Conservation (phyloP, 2,888 invertebrate species). For the Tetrapedia diversipes region DNA sequence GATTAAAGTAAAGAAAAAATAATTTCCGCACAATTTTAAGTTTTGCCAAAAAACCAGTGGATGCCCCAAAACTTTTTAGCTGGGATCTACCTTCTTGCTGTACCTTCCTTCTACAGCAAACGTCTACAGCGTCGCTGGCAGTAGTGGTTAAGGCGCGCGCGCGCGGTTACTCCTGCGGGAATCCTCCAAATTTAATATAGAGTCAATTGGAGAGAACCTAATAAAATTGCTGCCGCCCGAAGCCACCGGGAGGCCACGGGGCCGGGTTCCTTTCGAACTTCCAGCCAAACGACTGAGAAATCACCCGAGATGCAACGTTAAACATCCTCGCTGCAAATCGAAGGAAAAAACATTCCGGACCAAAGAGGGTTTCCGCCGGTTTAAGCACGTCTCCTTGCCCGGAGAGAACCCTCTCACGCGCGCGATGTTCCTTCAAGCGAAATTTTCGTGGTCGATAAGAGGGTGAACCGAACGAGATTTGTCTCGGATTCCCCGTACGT, state of each 20-base stretch:
- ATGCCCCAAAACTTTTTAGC: no score
- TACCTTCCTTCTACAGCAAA: no score
- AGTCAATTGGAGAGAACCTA: slow-evolving; percentile 80
- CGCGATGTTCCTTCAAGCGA: slow-evolving; percentile 50
- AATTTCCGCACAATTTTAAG: no score
- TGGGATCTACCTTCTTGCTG: no score
- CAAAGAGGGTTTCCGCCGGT: slow-evolving; percentile 42
- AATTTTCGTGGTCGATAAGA: slow-evolving; percentile 57
- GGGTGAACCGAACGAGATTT: slow-evolving; percentile 53
- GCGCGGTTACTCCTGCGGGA: slow-evolving; percentile 75
- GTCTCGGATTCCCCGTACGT: slow-evolving; percentile 40
- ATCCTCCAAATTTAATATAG: slow-evolving; percentile 81
- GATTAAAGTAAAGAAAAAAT: no score
- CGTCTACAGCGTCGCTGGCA: slow-evolving; percentile 52
- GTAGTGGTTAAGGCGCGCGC: slow-evolving; percentile 63
- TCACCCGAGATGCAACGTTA: slow-evolving; percentile 78
- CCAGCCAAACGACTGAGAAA: slow-evolving; percentile 76
- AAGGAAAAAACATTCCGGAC: slow-evolving; percentile 63
- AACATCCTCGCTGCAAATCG: slow-evolving; percentile 77
- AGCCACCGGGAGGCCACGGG: slow-evolving; percentile 67
- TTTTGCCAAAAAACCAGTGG: no score
- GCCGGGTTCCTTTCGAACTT: slow-evolving; percentile 37
- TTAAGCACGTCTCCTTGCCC: slow-evolving; percentile 29
- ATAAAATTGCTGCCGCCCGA: slow-evolving; percentile 79
- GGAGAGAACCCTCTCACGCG: slow-evolving; percentile 51